Conservation (phyloP, 2,888 invertebrate genomes). For the Cecidostiba fungosa region DNA sequence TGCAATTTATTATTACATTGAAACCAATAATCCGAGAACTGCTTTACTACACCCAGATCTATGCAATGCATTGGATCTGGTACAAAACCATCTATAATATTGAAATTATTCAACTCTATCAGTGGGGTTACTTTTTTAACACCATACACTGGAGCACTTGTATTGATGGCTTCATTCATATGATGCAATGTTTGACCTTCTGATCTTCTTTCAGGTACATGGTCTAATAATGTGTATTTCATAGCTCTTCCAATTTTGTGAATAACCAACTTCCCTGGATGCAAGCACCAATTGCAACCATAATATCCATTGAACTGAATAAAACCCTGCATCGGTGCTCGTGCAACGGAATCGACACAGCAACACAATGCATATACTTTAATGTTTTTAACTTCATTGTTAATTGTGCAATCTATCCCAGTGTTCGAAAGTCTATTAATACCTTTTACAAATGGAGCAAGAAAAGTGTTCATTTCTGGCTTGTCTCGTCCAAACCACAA, state of each 20-base stretch:
- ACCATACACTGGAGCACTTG: not conserved
- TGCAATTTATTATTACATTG: not conserved
- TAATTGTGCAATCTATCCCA: not conserved
- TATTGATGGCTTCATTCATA: not conserved
- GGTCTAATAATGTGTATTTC: constrained; percentile 4
- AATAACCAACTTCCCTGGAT: not conserved
- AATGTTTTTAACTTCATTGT: not conserved
- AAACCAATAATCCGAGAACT: constrained; percentile 55
- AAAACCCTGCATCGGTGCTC: not conserved
- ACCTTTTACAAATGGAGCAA: not conserved
- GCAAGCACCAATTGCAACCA: constrained; percentile 39
- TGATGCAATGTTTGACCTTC: not conserved
- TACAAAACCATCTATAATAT: constrained; percentile 59
- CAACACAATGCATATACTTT: constrained; percentile 27
- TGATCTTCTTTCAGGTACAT: not conserved
- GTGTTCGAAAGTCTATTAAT: constrained; percentile 10
- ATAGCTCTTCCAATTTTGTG: constrained; percentile 1
- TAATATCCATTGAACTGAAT: constrained; percentile 23
- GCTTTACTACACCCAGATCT: constrained; percentile 51
- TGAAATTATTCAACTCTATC: constrained; percentile 50
- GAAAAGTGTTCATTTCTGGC: constrained; percentile 22
- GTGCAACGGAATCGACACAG: constrained; percentile 37
- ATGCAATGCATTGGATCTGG: constrained; percentile 61
- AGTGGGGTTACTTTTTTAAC: constrained; percentile 41
- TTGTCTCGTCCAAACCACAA: constrained; percentile 44